Evolutionary conservation across 1,140 invertebrate species (phyloP).

Genomic region (Proales similis): DNA sequence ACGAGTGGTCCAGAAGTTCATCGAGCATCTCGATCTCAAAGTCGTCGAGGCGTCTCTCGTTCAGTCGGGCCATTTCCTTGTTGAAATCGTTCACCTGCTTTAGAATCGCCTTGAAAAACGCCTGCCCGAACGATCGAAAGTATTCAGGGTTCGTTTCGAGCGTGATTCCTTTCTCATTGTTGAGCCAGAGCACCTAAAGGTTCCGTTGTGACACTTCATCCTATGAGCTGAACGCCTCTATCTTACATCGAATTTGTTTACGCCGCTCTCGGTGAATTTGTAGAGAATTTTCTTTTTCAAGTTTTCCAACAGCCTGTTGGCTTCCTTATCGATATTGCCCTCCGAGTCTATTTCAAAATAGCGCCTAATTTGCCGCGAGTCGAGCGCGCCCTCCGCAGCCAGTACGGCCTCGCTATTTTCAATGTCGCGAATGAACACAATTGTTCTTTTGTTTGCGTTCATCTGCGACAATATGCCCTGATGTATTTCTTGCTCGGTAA

Average conservation of each 20-base stretch:
- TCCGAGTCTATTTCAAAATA: background rate
- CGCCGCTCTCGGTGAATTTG: background rate
- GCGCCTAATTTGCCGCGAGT: background rate
- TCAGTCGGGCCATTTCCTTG: background rate
- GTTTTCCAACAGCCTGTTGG: slow-evolving; percentile 13
- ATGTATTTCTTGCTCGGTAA: slow-evolving; percentile 31
- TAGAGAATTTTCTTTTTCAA: background rate
- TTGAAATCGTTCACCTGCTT: background rate
- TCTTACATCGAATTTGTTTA: background rate
- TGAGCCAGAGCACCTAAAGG: no score
- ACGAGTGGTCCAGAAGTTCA: slow-evolving; percentile 30
- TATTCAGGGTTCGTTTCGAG: background rate
- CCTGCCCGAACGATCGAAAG: background rate
- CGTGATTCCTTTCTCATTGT: background rate
- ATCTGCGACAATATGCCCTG: background rate
- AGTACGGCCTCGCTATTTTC: background rate
- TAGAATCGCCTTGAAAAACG: no score
- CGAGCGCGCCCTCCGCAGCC: background rate
- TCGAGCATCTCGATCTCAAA: background rate
- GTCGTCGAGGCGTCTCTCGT: background rate
- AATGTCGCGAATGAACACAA: background rate
- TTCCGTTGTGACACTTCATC: no score
- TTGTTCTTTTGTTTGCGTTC: background rate
- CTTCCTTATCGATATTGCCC: background rate
- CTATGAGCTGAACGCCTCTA: no score